Conservation (phyloP, 1,140 invertebrate species). For the Caenorhabditis remanei region DNA sequence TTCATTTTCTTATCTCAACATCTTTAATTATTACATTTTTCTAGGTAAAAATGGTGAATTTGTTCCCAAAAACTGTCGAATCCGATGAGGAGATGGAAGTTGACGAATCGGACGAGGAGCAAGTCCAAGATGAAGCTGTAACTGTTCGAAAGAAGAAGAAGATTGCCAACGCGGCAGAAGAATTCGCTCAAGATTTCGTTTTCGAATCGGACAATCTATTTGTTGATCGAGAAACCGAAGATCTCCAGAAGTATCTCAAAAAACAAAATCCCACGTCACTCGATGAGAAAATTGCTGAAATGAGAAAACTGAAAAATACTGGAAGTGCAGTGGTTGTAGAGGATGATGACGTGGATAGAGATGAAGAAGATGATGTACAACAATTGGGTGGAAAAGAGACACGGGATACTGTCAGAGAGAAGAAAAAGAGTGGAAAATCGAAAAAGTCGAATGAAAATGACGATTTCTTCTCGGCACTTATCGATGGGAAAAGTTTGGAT, state of each 20-base stretch:
- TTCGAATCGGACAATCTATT: conserved; percentile 57
- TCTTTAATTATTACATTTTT: neutral
- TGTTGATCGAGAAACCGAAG: conserved; percentile 56
- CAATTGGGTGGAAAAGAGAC: conserved; percentile 60
- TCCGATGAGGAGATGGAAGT: conserved; percentile 64
- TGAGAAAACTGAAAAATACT: conserved; percentile 51
- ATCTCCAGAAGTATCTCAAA: conserved; percentile 67
- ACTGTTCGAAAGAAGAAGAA: conserved; percentile 66
- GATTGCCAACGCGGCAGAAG: conserved; percentile 53
- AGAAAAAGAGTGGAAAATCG: conserved; percentile 66
- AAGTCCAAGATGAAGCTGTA: conserved; percentile 48
- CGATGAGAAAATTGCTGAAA: conserved; percentile 69
- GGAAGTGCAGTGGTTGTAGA: conserved; percentile 34
- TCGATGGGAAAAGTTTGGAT: conserved; percentile 64
- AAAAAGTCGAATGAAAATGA: conserved; percentile 48
- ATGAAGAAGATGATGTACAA: conserved; percentile 58
- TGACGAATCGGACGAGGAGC: conserved; percentile 46
- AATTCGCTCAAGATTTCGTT: conserved; percentile 60
- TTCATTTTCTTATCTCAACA: neutral
- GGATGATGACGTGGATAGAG: conserved; percentile 47
- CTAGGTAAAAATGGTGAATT: conserved; percentile 40
- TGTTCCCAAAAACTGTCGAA: conserved; percentile 61
- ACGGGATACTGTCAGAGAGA: conserved; percentile 70
- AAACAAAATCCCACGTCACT: conserved; percentile 63
- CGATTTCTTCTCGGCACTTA: conserved; percentile 66